Conservation (phyloP, 2,888 invertebrate genomes). For the Clostera curtula region DNA sequence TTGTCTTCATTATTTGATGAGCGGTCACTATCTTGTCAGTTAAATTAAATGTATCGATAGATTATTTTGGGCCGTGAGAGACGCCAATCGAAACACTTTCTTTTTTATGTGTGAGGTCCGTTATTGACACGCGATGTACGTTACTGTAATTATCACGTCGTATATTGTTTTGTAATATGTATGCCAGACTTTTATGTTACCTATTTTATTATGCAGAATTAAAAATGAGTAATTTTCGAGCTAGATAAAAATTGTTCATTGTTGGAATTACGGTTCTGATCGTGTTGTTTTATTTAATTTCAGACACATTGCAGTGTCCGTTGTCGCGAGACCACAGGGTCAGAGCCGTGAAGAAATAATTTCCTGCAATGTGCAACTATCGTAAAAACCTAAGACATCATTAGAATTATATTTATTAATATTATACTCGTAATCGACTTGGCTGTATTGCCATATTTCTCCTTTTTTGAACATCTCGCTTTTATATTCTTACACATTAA, state of each 20-base stretch:
- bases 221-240: slow-evolving; percentile 4
- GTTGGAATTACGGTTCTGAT: background rate
- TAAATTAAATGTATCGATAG: slow-evolving; percentile 74
- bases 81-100: slow-evolving; percentile 57
- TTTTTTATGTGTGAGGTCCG: slow-evolving; percentile 59
- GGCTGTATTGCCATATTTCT: no score
- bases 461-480: no score
- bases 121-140: slow-evolving; percentile 47
- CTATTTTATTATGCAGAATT: slow-evolving; percentile 34
- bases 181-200: no score
- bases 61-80: slow-evolving; percentile 70
- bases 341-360: no score
- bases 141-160: slow-evolving; percentile 51
- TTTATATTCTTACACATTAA: no score
- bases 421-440: no score
- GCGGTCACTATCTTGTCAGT: slow-evolving; percentile 73
- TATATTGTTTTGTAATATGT: no score
- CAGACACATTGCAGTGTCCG: no score
- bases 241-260: background rate
- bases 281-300: no score
- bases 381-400: no score
- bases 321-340: no score
- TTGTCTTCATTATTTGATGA: slow-evolving; percentile 75
- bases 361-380: no score
- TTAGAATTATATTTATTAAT: background rate